Percentiles rank a stretch among this genome's conserved stretches.
Conservation (phyloP, 2,797 vertebrate species). For the Stomatorhinus walkeri region DNA sequence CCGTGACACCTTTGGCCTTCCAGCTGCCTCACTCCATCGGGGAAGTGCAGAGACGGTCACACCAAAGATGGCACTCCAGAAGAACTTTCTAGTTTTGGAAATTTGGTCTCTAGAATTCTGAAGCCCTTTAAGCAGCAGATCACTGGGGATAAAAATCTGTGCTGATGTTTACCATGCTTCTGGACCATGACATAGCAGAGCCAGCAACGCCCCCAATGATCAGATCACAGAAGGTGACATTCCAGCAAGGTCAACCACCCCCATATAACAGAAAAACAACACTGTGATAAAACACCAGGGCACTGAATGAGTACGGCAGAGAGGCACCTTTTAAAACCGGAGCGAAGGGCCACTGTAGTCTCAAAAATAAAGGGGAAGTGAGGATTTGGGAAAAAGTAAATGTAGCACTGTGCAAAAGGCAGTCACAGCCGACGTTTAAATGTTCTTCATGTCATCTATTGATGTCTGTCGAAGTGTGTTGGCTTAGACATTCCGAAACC, state of each 20-base stretch:
- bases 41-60: no score
- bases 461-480: neutral
- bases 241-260: neutral
- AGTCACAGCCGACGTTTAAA: neutral
- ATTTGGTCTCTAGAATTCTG: neutral
- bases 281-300: conserved; percentile 39
- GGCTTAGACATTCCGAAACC: neutral
- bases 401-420: neutral
- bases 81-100: neutral
- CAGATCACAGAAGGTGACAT: conserved; percentile 51
- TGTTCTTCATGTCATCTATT: neutral
- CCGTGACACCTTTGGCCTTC: neutral
- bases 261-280: conserved; percentile 1
- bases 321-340: neutral
- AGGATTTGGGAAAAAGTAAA: neutral
- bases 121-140: neutral
- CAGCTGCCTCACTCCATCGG: neutral
- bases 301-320: neutral
- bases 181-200: neutral
- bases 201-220: neutral
- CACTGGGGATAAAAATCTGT: neutral
- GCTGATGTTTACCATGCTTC: neutral
- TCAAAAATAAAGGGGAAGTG: neutral
- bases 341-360: neutral
- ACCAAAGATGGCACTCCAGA: neutral